Conservation (phyloP, 2,113 vertebrate genomes). For the Onychostoma macrolepis region DNA sequence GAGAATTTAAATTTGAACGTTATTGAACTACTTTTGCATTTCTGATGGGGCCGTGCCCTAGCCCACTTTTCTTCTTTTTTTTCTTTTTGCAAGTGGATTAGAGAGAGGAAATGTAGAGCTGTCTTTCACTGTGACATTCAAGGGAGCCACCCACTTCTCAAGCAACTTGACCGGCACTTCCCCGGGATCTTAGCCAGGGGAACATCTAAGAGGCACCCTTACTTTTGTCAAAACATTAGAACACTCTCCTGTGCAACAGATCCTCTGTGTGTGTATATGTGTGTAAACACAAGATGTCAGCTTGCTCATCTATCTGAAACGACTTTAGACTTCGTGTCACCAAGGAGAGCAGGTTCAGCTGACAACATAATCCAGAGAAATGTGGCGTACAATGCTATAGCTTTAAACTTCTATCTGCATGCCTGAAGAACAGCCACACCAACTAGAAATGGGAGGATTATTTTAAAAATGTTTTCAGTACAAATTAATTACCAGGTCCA, state of each 20-base stretch:
- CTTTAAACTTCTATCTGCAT: slow-evolving; percentile 20
- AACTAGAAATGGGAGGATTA: not conserved
- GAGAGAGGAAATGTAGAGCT: slow-evolving; percentile 39
- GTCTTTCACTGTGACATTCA: slow-evolving; percentile 35
- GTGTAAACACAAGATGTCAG: slow-evolving; percentile 44
- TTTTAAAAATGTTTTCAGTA: not conserved
- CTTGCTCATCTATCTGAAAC: slow-evolving; percentile 66
- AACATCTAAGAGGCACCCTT: slow-evolving; percentile 41
- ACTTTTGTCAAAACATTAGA: slow-evolving; percentile 46
- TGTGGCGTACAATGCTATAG: slow-evolving; percentile 13
- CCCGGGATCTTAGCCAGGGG: slow-evolving; percentile 37
- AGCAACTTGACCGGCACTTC: slow-evolving; percentile 50
- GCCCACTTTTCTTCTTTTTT: not conserved
- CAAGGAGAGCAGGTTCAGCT: slow-evolving; percentile 58
- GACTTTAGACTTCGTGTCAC: slow-evolving; percentile 68
- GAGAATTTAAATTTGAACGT: not conserved
- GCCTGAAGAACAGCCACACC: not conserved
- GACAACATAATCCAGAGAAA: slow-evolving; percentile 58
- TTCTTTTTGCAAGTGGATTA: slow-evolving; percentile 22
- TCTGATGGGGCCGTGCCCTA: slow-evolving; percentile 32
- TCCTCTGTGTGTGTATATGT: slow-evolving; percentile 26
- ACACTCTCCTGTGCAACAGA: not conserved
- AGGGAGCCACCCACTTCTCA: slow-evolving; percentile 9
- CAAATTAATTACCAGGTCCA: not conserved
- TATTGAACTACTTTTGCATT: not conserved